Evolutionary conservation across 2,797 vertebrate genomes (phyloP).

Genomic region (Limnodromus scolopaceus): DNA sequence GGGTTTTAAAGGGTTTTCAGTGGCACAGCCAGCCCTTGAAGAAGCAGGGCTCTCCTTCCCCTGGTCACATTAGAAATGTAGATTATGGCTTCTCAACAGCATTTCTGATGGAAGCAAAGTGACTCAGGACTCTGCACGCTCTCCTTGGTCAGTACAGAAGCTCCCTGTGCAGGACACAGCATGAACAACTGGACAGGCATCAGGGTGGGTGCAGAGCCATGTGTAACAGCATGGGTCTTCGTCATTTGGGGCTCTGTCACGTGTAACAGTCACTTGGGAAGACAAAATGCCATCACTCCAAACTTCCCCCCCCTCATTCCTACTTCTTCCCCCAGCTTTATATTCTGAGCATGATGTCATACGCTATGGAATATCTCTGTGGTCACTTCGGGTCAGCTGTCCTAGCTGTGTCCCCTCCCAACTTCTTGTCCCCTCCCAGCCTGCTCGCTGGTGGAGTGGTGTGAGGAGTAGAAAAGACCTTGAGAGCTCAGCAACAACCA

Average conservation of each 20-base stretch:
- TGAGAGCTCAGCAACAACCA: background rate
- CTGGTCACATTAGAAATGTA: background rate
- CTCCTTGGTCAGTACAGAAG: accelerated
- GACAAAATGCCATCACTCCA: background rate
- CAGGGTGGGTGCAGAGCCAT: background rate
- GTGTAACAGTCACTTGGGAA: background rate
- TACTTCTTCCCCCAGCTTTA: background rate
- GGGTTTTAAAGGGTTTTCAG: accelerated
- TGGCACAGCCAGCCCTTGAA: background rate
- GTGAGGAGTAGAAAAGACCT: background rate
- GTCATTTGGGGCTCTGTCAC: background rate
- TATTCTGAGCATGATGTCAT: background rate
- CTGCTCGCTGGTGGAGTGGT: background rate
- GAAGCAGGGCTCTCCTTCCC: background rate
- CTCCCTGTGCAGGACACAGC: accelerated
- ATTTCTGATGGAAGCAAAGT: background rate
- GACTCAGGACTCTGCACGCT: accelerated
- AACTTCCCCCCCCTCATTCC: background rate
- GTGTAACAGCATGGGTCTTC: accelerated
- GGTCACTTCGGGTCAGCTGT: background rate
- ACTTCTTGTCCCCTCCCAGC: background rate
- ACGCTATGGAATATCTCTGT: background rate
- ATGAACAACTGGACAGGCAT: accelerated
- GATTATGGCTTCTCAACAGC: background rate
- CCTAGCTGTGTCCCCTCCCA: background rate